Base-by-base conservation (phyloP, 2,888 invertebrate species). In the Microdon myrmicae region DNA sequence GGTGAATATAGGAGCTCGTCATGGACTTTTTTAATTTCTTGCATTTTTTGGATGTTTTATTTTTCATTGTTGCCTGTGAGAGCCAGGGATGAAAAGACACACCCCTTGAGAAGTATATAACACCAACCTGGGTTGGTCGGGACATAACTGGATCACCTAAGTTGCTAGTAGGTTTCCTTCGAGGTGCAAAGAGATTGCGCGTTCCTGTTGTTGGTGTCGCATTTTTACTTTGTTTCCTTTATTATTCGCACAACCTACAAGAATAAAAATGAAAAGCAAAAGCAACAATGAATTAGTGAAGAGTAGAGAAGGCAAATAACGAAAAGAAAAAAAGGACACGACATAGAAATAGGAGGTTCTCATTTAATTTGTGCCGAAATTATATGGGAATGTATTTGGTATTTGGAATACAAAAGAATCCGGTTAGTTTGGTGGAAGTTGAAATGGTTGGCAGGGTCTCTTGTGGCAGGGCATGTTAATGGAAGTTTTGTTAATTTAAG, bases 341-440 rank as follows among this genome's bases (percentile, higher is more conserved):
- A n/a, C n/a, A n/a, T 29, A 49, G 41, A 41, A 41, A 51, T 34
- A 41, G 51, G 51, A 41, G 51, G 51, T 7, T 32, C 34, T 41
- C 23, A 32, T 26, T 41, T 49, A 14, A 20, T 4, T 3, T 19
- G 5, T 34, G 34, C n/a, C n/a, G n/a, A n/a, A n/a, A n/a, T n/a
- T n/a, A n/a, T n/a, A n/a, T n/a, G n/a, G n/a, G n/a, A n/a, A n/a
- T n/a, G n/a, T n/a, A n/a, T n/a, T n/a, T n/a, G n/a, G n/a, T n/a
- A n/a, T n/a, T n/a, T n/a, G n/a, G n/a, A n/a, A n/a, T n/a, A n/a
- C n/a, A n/a, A n/a, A n/a, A n/a, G n/a, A n/a, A n/a, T n/a, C n/a
- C n/a, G n/a, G n/a, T n/a, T n/a, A n/a, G n/a, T n/a, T n/a, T n/a
- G n/a, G n/a, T n/a, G n/a, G n/a, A n/a, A n/a, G n/a, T n/a, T n/a